Conservation (phyloP, 2,888 invertebrate genomes). For the Ametastegia equiseti region DNA sequence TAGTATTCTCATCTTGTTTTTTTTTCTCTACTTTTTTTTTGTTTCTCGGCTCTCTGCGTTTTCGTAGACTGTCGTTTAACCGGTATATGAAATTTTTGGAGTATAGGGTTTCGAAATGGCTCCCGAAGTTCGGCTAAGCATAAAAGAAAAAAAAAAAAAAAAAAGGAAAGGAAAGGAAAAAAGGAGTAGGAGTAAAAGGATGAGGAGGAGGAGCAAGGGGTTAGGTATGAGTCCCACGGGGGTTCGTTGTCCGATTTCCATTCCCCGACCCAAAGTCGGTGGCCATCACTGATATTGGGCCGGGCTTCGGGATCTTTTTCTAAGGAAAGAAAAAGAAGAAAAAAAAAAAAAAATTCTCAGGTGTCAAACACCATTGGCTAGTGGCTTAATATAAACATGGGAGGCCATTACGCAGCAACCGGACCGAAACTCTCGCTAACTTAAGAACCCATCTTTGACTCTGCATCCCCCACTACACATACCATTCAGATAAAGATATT, state of each 20-base stretch:
- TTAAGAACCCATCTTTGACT: conserved; percentile 1
- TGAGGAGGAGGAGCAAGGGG: conserved; percentile 10
- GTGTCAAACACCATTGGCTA: conserved; percentile 48
- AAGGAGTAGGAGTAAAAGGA: background rate
- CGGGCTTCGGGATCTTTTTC: conserved; percentile 39
- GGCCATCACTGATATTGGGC: conserved; percentile 49
- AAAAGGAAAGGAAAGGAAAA: too few relatives aligned
- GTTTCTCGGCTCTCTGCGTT: background rate
- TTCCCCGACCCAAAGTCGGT: conserved; percentile 6
- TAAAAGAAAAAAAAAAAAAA: background rate
- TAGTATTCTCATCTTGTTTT: background rate
- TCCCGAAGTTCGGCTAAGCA: conserved; percentile 14
- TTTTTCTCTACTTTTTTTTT: background rate
- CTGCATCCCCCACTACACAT: background rate
- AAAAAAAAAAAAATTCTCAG: conserved; percentile 14
- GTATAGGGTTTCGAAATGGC: conserved; percentile 35
- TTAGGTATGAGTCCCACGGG: conserved; percentile 40
- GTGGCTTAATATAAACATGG: conserved; percentile 4
- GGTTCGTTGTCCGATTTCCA: conserved; percentile 45
- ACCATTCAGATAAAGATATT: background rate
- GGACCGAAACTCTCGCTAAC: conserved; percentile 1
- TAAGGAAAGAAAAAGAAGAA: background rate
- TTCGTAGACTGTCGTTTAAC: background rate
- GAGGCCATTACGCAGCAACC: conserved; percentile 16
- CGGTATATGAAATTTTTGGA: conserved; percentile 37